Conservation (phyloP, 2,888 invertebrate genomes). For the Deilephila porcellus region DNA sequence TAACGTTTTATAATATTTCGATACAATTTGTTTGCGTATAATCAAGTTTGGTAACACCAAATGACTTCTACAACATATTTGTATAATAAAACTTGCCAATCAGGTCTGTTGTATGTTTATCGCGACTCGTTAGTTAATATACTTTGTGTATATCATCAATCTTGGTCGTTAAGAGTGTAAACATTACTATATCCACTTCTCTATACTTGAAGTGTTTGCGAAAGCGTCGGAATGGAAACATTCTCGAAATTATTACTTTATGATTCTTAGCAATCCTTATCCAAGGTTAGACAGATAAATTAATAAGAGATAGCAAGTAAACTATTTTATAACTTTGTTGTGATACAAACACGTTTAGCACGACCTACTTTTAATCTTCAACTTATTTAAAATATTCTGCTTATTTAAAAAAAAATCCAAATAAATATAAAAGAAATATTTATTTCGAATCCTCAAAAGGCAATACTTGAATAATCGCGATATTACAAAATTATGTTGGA, state of each 20-base stretch:
- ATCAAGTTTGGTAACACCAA: neutral
- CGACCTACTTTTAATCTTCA: too few species aligned
- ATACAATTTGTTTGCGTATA: neutral
- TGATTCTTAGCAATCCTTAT: neutral
- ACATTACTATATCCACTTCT: neutral
- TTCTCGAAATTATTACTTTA: neutral
- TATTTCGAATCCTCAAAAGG: neutral
- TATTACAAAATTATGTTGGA: neutral
- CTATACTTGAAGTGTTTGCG: neutral
- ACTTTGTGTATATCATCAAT: conserved; percentile 15
- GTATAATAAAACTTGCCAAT: conserved; percentile 12
- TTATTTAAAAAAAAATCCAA: too few species aligned
- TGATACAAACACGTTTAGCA: neutral
- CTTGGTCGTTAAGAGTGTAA: conserved; percentile 14
- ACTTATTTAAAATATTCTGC: too few species aligned
- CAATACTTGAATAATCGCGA: neutral
- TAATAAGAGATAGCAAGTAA: neutral
- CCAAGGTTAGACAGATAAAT: neutral
- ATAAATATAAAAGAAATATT: too few species aligned
- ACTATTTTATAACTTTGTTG: neutral
- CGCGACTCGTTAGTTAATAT: conserved; percentile 17
- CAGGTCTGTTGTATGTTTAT: conserved; percentile 8
- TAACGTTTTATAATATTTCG: neutral
- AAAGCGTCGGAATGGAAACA: neutral
- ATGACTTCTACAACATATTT: neutral